Percentiles rank a stretch among this genome's conserved stretches.
Evolutionary conservation across 2,113 vertebrate genomes (phyloP).

Genomic region (Hassar affinis): DNA sequence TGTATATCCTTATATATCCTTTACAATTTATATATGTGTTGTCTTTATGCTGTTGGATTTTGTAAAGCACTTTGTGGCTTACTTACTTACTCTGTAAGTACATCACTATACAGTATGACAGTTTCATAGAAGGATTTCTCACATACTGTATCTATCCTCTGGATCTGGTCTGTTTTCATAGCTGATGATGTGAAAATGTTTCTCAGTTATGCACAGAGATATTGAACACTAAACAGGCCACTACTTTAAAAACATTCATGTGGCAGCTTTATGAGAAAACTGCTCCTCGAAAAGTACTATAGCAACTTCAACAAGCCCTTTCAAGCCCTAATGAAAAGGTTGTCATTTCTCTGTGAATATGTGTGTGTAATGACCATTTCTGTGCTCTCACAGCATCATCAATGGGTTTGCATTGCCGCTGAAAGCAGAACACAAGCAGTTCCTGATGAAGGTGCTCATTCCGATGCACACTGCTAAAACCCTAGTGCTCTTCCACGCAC

Average conservation of each 20-base stretch:
- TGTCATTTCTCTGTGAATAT: not conserved
- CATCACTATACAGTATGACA: not conserved
- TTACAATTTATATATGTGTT: no score
- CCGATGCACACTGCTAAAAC: slow-evolving; percentile 95
- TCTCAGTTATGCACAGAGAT: not conserved
- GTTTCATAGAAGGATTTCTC: not conserved
- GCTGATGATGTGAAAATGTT: not conserved
- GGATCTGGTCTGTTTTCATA: not conserved
- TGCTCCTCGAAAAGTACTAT: not conserved
- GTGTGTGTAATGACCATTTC: slow-evolving; percentile 44
- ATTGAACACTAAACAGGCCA: not conserved
- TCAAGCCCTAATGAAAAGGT: not conserved
- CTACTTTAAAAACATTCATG: not conserved
- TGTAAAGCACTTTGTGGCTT: no score
- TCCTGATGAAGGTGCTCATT: slow-evolving; percentile 98
- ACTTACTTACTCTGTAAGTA: not conserved
- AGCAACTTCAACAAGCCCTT: not conserved
- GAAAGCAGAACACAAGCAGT: slow-evolving; percentile 98
- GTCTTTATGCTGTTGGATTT: no score
- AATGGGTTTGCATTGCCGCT: slow-evolving; percentile 97
- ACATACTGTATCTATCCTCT: not conserved
- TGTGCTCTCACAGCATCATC: slow-evolving; percentile 85
- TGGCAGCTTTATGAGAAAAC: not conserved
- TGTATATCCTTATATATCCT: no score
- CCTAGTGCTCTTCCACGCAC: slow-evolving; percentile 93